These are phyloP conservation scores for Pseudachorutes palmiensis DNA, from an alignment of 1,140 invertebrate genomes.

Conservation along the genomic window DNA sequence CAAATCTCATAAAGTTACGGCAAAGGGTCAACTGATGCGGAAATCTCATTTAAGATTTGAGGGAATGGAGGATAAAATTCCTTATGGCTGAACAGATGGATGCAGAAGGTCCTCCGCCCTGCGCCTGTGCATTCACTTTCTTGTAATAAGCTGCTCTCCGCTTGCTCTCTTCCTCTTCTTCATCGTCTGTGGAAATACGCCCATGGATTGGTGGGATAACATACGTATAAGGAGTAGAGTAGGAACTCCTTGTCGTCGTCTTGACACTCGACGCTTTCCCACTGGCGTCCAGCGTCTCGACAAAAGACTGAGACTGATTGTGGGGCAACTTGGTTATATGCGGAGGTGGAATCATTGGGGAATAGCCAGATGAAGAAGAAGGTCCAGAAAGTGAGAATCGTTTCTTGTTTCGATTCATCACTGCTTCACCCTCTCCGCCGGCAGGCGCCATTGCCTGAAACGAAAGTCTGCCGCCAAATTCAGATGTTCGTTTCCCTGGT, in stretches of 20 bases:
- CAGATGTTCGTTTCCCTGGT: neutral
- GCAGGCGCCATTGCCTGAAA: neutral
- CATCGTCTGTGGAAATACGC: neutral
- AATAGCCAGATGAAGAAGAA: neutral
- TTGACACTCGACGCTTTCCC: neutral
- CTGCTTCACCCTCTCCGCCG: neutral
- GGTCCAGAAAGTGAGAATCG: conserved; percentile 3
- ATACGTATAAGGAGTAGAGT: neutral
- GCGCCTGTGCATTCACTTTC: neutral
- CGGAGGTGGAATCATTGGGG: neutral
- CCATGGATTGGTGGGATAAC: neutral
- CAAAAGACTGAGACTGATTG: neutral
- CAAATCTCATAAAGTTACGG: no score
- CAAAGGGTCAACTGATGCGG: neutral
- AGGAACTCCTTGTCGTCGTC: neutral
- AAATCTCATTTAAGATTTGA: conserved; percentile 6
- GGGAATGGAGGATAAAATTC: neutral
- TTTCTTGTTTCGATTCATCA: neutral
- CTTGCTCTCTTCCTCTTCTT: conserved; percentile 1
- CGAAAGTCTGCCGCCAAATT: neutral
- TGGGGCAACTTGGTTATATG: no score
- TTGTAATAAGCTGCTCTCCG: neutral
- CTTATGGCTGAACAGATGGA: conserved; percentile 1
- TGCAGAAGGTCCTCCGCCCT: neutral
- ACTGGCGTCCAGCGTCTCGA: neutral